Conservation (phyloP, 2,797 vertebrate genomes). For the Sebastolobus altivelis region DNA sequence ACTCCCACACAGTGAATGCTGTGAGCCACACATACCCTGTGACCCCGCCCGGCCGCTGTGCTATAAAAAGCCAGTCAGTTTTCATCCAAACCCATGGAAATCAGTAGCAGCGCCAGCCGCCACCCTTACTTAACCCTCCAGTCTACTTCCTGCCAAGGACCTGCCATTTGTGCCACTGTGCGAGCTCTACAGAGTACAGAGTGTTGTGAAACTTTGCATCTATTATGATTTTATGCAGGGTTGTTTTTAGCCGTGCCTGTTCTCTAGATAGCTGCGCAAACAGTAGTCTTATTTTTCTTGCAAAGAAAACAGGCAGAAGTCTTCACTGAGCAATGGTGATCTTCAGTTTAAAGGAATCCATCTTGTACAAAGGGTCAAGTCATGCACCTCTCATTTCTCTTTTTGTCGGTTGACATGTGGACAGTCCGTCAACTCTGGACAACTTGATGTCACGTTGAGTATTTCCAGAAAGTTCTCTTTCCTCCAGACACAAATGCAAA, state of each 20-base stretch:
- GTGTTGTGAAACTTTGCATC: conserved; percentile 59
- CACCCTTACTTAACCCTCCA: conserved; percentile 71
- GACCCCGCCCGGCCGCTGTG: conserved; percentile 77
- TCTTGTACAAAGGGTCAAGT: neutral
- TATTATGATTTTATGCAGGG: conserved; percentile 57
- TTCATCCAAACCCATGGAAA: conserved; percentile 80
- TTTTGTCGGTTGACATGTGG: neutral
- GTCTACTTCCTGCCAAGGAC: conserved; percentile 66
- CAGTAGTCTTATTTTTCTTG: conserved; percentile 18
- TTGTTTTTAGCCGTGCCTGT: conserved; percentile 47
- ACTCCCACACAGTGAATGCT: conserved; percentile 75
- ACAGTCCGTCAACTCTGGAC: neutral
- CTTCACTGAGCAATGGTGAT: neutral
- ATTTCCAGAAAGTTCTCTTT: neutral
- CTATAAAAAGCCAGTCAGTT: conserved; percentile 80
- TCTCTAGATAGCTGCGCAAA: conserved; percentile 59
- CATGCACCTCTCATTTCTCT: neutral
- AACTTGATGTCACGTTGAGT: neutral
- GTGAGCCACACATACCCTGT: conserved; percentile 76
- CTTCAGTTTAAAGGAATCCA: conserved; percentile 1
- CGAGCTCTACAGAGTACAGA: conserved; percentile 44
- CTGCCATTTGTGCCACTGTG: conserved; percentile 57
- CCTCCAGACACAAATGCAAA: neutral
- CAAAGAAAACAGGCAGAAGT: conserved; percentile 29
- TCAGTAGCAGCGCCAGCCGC: conserved; percentile 73